Evolutionary conservation across 2,113 vertebrate species (phyloP).

Genomic region (Chaenogobius annularis): DNA sequence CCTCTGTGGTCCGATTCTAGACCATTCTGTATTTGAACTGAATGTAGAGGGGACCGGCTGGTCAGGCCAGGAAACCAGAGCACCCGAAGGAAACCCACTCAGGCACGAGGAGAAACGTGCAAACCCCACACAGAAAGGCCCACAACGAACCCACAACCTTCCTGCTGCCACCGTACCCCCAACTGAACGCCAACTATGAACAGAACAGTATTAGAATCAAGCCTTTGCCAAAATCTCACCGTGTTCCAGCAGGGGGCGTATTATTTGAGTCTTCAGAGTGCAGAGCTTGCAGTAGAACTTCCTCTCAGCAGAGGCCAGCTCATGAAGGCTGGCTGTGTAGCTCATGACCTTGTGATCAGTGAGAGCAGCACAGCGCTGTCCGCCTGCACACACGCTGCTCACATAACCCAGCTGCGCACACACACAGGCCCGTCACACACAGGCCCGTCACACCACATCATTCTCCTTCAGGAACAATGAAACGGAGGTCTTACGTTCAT

Average conservation of each 20-base stretch:
- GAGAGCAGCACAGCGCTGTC: constrained; percentile 80
- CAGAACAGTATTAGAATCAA: no score
- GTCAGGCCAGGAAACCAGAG: no score
- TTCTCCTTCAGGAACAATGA: neutral
- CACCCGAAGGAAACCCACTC: no score
- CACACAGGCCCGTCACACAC: constrained; percentile 10
- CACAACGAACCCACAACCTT: no score
- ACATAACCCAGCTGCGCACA: constrained; percentile 87
- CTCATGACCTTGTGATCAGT: constrained; percentile 91
- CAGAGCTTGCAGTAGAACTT: constrained; percentile 90
- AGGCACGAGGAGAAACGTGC: no score
- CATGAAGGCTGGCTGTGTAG: constrained; percentile 91
- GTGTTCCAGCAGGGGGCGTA: constrained; percentile 89
- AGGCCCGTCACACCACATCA: constrained; percentile 8
- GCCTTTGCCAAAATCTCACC: no score
- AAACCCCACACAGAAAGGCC: no score
- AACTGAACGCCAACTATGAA: no score
- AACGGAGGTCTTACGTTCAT: constrained; percentile 81
- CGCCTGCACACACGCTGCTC: constrained; percentile 87
- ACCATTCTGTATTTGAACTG: no score
- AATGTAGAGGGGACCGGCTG: no score
- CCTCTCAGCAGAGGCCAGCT: constrained; percentile 90
- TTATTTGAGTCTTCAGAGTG: constrained; percentile 85
- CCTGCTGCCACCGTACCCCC: no score
- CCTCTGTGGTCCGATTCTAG: no score